Evolutionary conservation across 2,888 invertebrate species (phyloP).

Genomic region (Amblyjoppa fuscipennis): DNA sequence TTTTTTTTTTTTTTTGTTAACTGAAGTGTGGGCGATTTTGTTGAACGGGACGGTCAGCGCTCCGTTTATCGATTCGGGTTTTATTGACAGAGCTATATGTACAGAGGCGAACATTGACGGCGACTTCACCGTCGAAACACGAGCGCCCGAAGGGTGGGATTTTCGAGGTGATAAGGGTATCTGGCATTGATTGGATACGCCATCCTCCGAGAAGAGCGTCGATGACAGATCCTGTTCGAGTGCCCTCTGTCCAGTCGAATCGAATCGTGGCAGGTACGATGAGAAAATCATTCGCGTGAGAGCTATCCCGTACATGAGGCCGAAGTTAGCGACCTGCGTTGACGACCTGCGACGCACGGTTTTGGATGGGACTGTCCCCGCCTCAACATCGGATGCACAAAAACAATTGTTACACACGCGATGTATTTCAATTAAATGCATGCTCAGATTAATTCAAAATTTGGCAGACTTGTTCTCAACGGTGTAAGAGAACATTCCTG

Average conservation of each 20-base stretch:
- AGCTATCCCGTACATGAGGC: background rate
- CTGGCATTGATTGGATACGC: conserved; percentile 38
- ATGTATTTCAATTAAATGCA: too few relatives aligned
- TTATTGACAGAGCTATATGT: conserved; percentile 24
- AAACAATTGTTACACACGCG: too few relatives aligned
- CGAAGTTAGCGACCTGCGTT: too few relatives aligned
- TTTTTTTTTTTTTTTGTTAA: background rate
- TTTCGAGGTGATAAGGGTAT: conserved; percentile 26
- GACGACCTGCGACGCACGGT: too few relatives aligned
- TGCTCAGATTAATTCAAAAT: too few relatives aligned
- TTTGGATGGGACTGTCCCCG: too few relatives aligned
- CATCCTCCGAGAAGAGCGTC: background rate
- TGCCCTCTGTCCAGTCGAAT: conserved; percentile 5
- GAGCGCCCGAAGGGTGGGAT: conserved; percentile 11
- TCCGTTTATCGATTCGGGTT: conserved; percentile 43
- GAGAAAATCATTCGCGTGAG: conserved; percentile 1
- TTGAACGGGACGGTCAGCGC: conserved; percentile 8
- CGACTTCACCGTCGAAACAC: background rate
- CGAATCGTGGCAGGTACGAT: background rate
- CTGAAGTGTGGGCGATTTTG: background rate
- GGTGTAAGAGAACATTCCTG: too few relatives aligned
- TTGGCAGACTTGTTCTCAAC: too few relatives aligned
- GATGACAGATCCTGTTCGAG: conserved; percentile 16
- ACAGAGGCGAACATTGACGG: background rate
- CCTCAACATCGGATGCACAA: too few relatives aligned